Conservation (phyloP, 2,797 vertebrate genomes). For the Telmatherina bonti region DNA sequence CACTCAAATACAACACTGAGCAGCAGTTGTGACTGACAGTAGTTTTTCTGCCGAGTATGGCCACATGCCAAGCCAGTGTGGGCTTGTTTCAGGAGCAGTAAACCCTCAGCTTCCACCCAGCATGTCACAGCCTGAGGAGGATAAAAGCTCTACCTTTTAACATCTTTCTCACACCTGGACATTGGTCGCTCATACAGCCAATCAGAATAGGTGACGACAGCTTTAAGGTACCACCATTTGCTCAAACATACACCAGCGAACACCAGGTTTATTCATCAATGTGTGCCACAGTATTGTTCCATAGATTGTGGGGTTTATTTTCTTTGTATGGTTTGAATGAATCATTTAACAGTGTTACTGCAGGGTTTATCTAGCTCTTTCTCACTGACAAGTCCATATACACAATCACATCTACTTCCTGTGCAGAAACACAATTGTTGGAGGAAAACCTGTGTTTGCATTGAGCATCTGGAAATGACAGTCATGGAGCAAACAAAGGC, state of each 20-base stretch:
- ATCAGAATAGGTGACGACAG: constrained; percentile 11
- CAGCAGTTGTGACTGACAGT: constrained; percentile 13
- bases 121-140: constrained; percentile 63
- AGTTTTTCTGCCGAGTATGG: constrained; percentile 6
- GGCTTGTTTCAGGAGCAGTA: constrained; percentile 60
- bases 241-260: neutral
- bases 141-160: constrained; percentile 34
- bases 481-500: constrained; percentile 55
- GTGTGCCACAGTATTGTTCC: constrained; percentile 15
- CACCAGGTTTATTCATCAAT: neutral
- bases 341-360: constrained; percentile 20
- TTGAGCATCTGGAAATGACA: constrained; percentile 42
- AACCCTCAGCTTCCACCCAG: constrained; percentile 27
- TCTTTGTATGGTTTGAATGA: constrained; percentile 9
- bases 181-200: constrained; percentile 18
- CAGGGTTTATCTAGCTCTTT: constrained; percentile 18
- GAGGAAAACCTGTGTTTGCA: constrained; percentile 50
- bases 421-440: constrained; percentile 16
- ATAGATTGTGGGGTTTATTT: constrained; percentile 1
- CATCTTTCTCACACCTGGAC: constrained; percentile 47
- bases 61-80: constrained; percentile 51
- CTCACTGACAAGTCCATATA: constrained; percentile 8
- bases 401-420: constrained; percentile 42
- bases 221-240: neutral
- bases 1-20: neutral